Conservation (phyloP, 2,113 vertebrate genomes). For the Gymnogyps californianus region DNA sequence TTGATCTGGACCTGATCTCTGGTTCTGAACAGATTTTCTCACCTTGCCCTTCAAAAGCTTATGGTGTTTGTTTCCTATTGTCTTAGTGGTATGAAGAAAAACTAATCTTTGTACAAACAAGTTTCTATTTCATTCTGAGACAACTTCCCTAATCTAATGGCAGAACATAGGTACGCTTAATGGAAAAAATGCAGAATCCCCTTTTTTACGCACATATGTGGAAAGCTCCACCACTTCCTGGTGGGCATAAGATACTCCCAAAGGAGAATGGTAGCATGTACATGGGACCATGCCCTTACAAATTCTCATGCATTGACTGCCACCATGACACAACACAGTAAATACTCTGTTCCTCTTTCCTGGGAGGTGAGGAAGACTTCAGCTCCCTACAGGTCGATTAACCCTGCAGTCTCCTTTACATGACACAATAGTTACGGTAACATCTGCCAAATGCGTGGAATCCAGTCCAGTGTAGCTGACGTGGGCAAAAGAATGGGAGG, state of each 20-base stretch:
- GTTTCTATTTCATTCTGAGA: neutral
- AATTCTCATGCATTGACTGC: neutral
- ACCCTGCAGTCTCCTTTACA: neutral
- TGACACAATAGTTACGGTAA: neutral
- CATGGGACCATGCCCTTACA: neutral
- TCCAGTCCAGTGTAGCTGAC: neutral
- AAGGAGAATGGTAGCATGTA: neutral
- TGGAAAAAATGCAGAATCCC: neutral
- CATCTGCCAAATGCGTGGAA: neutral
- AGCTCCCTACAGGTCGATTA: neutral
- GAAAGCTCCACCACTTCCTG: neutral
- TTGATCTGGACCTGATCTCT: neutral
- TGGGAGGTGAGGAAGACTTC: neutral
- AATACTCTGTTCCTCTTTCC: neutral
- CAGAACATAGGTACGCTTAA: neutral
- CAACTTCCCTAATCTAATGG: neutral
- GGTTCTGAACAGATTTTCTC: neutral
- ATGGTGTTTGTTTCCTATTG: neutral
- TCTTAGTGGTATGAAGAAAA: neutral
- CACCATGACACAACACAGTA: neutral
- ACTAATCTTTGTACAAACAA: neutral
- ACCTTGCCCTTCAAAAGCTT: neutral
- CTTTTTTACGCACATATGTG: accelerated
- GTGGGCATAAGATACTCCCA: neutral
- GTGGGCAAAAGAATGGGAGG: neutral